Evolutionary conservation across 2,113 vertebrate species (phyloP).

Genomic region (Seriola quinqueradiata): DNA sequence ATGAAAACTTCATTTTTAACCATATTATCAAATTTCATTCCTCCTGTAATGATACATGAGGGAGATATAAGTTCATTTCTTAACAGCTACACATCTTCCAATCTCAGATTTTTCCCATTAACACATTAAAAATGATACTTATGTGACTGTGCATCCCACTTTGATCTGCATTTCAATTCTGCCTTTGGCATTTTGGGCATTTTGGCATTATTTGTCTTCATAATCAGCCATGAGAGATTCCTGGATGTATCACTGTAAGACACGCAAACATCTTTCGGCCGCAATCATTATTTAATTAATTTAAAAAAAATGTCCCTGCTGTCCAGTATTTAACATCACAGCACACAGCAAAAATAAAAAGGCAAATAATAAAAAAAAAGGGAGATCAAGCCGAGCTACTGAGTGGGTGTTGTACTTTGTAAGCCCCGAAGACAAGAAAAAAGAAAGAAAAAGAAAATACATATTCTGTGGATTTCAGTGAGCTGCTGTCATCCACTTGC

Average conservation of each 20-base stretch:
- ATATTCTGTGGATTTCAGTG: constrained; percentile 63
- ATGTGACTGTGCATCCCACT: neutral
- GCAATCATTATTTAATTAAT: constrained; percentile 36
- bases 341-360: constrained; percentile 8
- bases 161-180: neutral
- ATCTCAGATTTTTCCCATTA: neutral
- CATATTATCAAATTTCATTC: neutral
- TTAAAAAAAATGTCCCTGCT: constrained; percentile 23
- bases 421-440: constrained; percentile 60
- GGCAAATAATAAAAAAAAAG: constrained; percentile 29
- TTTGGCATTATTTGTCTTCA: neutral
- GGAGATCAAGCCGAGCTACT: constrained; percentile 39
- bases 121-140: neutral
- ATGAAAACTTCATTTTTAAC: neutral
- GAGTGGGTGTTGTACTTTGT: constrained; percentile 63
- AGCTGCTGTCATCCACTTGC: constrained; percentile 69
- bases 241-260: neutral
- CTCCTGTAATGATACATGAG: neutral
- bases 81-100: neutral
- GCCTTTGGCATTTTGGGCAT: constrained; percentile 6
- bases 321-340: constrained; percentile 49
- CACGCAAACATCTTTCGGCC: neutral
- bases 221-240: neutral
- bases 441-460: constrained; percentile 22
- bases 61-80: neutral